Evolutionary conservation across 2,797 vertebrate genomes (phyloP), one percentile per base, ranked within the genome.

Genomic region (Silurus lanzhouensis): DNA sequence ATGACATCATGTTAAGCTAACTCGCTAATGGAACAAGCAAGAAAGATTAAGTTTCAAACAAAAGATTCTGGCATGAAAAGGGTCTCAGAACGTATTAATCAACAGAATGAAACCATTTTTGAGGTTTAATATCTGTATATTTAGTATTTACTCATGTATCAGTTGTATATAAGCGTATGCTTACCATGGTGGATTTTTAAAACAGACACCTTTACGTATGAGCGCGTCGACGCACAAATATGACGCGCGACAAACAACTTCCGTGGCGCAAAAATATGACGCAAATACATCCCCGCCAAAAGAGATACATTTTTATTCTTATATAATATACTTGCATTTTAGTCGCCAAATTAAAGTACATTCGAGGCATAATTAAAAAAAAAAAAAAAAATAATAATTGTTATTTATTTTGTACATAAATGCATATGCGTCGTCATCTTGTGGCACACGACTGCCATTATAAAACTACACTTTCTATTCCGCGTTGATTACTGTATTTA

Each of bases 141-240:
- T 7, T 17, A 52, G 48, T 52, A 4, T 48, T 17, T 1, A 81
- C n/a, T 12, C 20, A 81, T 81, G 66, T 66, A 27, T 66, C 5
- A 52, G 44, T 27, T 48, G 44, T 25, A 27, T 20, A 31, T 52
- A 25, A 48, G 19, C 7, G 1, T 13, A n/a, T 38, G 22, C 85
- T 78, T 84, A 90, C 90, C 90, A 90, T 90, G 14, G 80, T 61
- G 72, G 79, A 20, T 46, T 60, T 55, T 83, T 71, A 84, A 15
- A 3, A 15, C 58, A 22, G 14, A 25, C 44, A 17, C 6, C 61
- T 44, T 20, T 6, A 68, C 48, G 67, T 81, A 8, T 1, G 14
- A 81, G 12, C 19, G 5, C n/a, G 8, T 22, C 46, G 84, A 17
- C 84, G 70, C 84, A 75, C 22, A 25, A 44, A 57, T 12, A 66